These are phyloP conservation scores for Xenopus borealis DNA, from an alignment of 2,113 vertebrate genomes.

Conservation along the genomic window DNA sequence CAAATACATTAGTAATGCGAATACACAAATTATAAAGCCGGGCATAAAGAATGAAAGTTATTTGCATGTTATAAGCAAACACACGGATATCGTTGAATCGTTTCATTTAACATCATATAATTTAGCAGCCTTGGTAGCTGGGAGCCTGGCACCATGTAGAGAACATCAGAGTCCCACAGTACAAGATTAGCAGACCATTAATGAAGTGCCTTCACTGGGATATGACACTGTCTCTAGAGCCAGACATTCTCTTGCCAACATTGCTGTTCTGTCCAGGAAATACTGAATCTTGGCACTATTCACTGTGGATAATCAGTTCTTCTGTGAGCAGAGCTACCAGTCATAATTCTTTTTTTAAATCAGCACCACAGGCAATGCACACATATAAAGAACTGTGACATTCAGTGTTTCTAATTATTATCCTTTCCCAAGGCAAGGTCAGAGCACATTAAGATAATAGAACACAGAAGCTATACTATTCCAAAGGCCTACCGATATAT, in stretches of 20 bases:
- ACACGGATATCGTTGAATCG: conserved; percentile 10
- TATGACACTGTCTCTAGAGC: conserved; percentile 22
- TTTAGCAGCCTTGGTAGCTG: conserved; percentile 3
- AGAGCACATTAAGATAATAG: background rate
- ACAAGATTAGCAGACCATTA: conserved; percentile 42
- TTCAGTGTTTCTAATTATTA: conserved; percentile 17
- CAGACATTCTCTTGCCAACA: conserved; percentile 27
- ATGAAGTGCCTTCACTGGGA: conserved; percentile 35
- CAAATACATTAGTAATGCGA: conserved; percentile 17
- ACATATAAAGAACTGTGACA: conserved; percentile 8
- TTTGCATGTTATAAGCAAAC: background rate
- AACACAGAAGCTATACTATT: too few relatives aligned
- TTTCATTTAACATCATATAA: background rate
- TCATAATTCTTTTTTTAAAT: conserved; percentile 15
- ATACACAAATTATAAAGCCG: conserved; percentile 7
- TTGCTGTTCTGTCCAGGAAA: conserved; percentile 40
- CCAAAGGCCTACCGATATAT: too few relatives aligned
- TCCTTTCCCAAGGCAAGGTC: conserved; percentile 18
- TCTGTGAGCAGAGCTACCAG: conserved; percentile 12
- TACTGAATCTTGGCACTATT: conserved; percentile 23
- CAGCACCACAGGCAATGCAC: background rate
- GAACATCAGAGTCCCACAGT: conserved; percentile 29
- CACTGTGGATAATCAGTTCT: conserved; percentile 17
- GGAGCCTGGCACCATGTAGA: conserved; percentile 30
- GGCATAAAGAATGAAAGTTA: background rate